phyloP scores from a whole-genome alignment of 2,888 invertebrate species.

The Drosophila subquinaria region DNA sequence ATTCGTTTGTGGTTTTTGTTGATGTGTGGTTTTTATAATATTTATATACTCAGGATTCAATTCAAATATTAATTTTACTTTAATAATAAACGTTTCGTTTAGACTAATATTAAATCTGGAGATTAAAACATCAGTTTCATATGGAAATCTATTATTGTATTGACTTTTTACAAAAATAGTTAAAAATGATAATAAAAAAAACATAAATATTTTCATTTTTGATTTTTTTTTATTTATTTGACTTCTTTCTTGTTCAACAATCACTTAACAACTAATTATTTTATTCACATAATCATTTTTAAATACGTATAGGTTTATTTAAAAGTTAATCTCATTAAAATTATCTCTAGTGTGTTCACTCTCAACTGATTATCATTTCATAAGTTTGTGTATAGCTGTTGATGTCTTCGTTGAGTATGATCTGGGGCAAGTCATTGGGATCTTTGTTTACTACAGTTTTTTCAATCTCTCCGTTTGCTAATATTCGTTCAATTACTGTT shows the following conservation, averaged over 20 bases:
- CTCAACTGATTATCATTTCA: conserved; percentile 4
- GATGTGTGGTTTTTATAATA: not conserved
- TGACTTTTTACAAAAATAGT: conserved; percentile 1
- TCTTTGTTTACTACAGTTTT: conserved; percentile 6
- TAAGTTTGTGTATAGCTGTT: conserved; percentile 11
- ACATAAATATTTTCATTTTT: conserved; percentile 2
- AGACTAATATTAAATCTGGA: conserved; percentile 8
- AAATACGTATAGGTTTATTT: no score
- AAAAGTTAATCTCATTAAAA: not conserved
- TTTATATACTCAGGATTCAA: not conserved
- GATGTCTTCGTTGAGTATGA: conserved; percentile 11
- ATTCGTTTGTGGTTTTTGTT: no score
- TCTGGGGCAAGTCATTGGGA: not conserved
- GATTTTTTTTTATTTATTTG: not conserved
- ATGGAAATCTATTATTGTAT: not conserved
- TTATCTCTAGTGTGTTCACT: not conserved
- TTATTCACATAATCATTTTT: not conserved
- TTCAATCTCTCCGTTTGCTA: conserved; percentile 12
- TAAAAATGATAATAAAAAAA: not conserved
- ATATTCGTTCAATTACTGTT: conserved; percentile 5
- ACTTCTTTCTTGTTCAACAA: conserved; percentile 1
- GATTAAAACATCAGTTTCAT: conserved; percentile 7
- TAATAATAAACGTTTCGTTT: conserved; percentile 6
- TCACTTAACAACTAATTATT: conserved; percentile 8
- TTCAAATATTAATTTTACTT: conserved; percentile 2